These are phyloP conservation scores for Ectemnius lituratus DNA, from an alignment of 2,888 invertebrate species.

Conservation along the genomic window DNA sequence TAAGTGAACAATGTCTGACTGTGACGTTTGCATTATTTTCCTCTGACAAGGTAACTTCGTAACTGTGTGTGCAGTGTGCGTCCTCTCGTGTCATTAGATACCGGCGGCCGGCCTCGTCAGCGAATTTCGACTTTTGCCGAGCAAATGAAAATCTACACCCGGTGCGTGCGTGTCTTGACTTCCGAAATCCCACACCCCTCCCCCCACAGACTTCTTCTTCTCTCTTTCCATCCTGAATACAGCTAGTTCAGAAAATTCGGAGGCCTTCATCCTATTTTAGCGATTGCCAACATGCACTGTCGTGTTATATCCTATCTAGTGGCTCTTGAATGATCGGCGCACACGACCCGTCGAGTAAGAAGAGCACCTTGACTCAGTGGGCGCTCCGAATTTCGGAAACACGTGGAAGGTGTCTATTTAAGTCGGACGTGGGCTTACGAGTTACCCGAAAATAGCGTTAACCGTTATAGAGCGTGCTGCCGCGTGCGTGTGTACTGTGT, in stretches of 20 bases:
- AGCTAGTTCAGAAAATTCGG: background rate
- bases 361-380: constrained; percentile 4
- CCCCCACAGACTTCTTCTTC: no score
- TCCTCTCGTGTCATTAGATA: no score
- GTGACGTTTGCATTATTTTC: no score
- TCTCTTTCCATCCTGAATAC: background rate
- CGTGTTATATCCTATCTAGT: background rate
- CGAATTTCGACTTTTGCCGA: background rate
- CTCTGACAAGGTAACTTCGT: background rate
- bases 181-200: background rate
- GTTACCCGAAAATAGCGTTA: constrained; percentile 39
- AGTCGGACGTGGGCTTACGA: constrained; percentile 15
- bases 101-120: background rate
- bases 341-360: background rate
- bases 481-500: background rate
- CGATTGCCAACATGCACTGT: background rate
- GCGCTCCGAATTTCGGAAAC: constrained; percentile 24
- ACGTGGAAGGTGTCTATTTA: constrained; percentile 40
- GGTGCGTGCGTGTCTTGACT: background rate
- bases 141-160: background rate
- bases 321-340: constrained; percentile 2
- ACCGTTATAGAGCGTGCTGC: background rate
- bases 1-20: background rate
- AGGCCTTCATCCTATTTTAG: background rate
- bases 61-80: background rate